phyloP scores from a whole-genome alignment of 2,888 invertebrate species.

The Dendrolimus houi region DNA sequence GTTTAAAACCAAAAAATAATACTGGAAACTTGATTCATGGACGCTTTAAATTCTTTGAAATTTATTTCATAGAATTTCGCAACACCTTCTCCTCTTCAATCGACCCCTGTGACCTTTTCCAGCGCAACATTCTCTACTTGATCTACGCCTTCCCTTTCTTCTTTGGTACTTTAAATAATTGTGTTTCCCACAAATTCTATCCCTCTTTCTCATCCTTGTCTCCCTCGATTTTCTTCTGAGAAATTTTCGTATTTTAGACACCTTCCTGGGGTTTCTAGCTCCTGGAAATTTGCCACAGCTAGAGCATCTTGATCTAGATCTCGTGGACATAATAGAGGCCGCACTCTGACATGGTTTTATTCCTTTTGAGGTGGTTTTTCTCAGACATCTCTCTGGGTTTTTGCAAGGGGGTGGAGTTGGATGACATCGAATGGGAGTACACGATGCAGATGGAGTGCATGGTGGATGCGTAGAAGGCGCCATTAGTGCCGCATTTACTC shows the following conservation, averaged over 20 bases:
- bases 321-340: constrained; percentile 52
- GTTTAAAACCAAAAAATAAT: not conserved
- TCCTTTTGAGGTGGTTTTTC: constrained; percentile 38
- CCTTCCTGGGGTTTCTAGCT: constrained; percentile 22
- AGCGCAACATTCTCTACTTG: constrained; percentile 37
- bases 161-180: constrained; percentile 34
- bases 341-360: constrained; percentile 53
- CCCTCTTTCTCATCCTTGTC: constrained; percentile 35
- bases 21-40: not conserved
- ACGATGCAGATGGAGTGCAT: constrained; percentile 56
- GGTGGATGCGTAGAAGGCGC: constrained; percentile 54
- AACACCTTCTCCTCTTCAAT: constrained; percentile 23
- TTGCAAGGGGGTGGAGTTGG: constrained; percentile 51
- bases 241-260: constrained; percentile 31
- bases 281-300: constrained; percentile 38
- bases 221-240: constrained; percentile 48
- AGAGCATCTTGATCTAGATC: constrained; percentile 37
- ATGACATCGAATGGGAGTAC: constrained; percentile 52
- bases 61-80: constrained; percentile 26
- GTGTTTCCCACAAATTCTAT: constrained; percentile 37
- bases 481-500: constrained; percentile 24
- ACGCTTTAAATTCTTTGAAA: not conserved
- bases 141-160: constrained; percentile 26
- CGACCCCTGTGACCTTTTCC: constrained; percentile 58
- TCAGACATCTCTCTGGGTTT: constrained; percentile 52